phyloP scores from a whole-genome alignment of 2,888 invertebrate species.

The Cistogaster globosa region DNA sequence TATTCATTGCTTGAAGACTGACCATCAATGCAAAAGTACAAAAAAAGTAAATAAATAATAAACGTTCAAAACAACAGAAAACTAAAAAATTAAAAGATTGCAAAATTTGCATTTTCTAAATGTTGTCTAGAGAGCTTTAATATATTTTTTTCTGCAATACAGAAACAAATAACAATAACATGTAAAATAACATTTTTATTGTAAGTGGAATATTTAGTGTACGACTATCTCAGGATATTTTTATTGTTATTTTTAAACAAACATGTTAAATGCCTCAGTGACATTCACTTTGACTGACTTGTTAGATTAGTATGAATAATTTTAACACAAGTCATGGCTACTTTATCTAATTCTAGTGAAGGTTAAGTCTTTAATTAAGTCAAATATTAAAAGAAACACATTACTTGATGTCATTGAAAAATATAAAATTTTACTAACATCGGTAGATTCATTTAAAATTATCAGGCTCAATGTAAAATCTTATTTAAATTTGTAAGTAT shows the following conservation, averaged over 20 bases:
- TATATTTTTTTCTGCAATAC: slow-evolving; percentile 44
- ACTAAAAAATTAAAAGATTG: slow-evolving; percentile 45
- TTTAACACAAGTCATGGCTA: slow-evolving; percentile 49
- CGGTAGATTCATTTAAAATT: too few species aligned
- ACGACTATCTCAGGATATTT: neutral
- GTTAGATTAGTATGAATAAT: slow-evolving; percentile 1
- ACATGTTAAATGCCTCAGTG: slow-evolving; percentile 62
- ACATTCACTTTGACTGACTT: slow-evolving; percentile 38
- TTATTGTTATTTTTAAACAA: slow-evolving; percentile 20
- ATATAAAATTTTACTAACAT: too few species aligned
- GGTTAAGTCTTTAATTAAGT: neutral
- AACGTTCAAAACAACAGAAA: slow-evolving; percentile 19
- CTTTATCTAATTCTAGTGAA: slow-evolving; percentile 27
- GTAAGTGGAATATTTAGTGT: neutral
- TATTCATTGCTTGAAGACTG: slow-evolving; percentile 45
- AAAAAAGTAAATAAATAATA: too few species aligned
- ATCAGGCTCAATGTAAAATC: too few species aligned
- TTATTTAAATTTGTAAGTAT: too few species aligned
- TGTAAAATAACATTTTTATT: slow-evolving; percentile 37
- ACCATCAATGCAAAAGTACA: slow-evolving; percentile 63
- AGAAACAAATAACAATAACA: slow-evolving; percentile 50
- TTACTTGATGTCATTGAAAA: neutral
- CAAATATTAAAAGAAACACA: too few species aligned
- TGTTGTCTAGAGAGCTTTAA: slow-evolving; percentile 65
- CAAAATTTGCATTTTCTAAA: slow-evolving; percentile 81